These are phyloP conservation scores for Nicator chloris DNA, from an alignment of 2,113 vertebrate genomes.

Conservation along the genomic window DNA sequence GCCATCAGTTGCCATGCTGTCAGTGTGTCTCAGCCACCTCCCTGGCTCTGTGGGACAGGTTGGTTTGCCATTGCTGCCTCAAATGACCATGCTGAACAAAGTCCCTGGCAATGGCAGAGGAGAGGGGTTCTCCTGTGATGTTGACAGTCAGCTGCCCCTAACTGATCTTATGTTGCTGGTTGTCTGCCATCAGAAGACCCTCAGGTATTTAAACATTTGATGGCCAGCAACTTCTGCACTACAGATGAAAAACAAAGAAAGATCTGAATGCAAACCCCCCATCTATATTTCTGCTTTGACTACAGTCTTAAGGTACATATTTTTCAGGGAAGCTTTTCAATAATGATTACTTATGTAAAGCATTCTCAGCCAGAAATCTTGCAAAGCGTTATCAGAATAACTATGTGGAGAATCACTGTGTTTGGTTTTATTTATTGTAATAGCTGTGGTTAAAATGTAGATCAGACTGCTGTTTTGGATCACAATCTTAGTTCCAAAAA, in stretches of 20 bases:
- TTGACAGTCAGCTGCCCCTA: neutral
- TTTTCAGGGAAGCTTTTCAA: neutral
- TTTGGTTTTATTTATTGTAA: constrained; percentile 55
- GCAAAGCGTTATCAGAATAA: neutral
- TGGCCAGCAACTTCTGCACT: neutral
- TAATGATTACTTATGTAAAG: neutral
- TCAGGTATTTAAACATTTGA: neutral
- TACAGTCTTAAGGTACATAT: neutral
- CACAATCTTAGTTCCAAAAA: constrained; percentile 58
- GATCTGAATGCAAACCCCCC: neutral
- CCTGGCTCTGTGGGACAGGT: neutral
- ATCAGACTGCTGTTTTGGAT: constrained; percentile 46
- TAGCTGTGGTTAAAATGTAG: constrained; percentile 54
- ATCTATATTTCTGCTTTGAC: neutral
- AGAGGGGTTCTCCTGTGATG: neutral
- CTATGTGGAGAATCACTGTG: neutral
- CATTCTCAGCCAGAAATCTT: neutral
- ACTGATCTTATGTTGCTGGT: neutral
- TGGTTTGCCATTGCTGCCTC: neutral
- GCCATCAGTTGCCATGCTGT: neutral
- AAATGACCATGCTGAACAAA: neutral
- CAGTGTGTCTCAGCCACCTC: neutral
- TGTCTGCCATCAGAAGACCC: neutral
- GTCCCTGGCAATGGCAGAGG: neutral
- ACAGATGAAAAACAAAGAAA: neutral